Conservation (phyloP, 1,140 invertebrate genomes). For the Littorina saxatilis region DNA sequence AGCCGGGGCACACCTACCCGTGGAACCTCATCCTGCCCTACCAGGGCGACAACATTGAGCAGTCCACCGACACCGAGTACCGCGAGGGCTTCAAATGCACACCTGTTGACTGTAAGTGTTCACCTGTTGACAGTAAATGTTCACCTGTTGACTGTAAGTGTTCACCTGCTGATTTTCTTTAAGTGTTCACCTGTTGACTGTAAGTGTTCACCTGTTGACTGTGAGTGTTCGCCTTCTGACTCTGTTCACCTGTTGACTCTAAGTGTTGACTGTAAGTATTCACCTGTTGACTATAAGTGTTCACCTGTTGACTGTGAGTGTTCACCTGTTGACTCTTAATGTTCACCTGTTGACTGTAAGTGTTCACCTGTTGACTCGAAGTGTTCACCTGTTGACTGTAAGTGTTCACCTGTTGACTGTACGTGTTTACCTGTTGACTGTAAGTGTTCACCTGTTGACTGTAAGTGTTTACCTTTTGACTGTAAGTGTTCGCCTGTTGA, state of each 20-base stretch:
- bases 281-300: background rate
- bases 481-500: background rate
- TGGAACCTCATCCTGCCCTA: constrained; percentile 87
- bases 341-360: constrained; percentile 93
- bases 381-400: background rate
- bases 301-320: background rate
- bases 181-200: constrained; percentile 93
- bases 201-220: constrained; percentile 78
- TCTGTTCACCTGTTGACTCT: background rate
- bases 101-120: constrained; percentile 91
- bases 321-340: constrained; percentile 94
- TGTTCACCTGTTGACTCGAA: constrained; percentile 49
- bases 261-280: constrained; percentile 89
- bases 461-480: constrained; percentile 80
- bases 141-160: background rate
- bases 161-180: constrained; percentile 78
- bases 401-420: too few species aligned
- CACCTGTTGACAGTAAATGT: background rate
- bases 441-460: constrained; percentile 92
- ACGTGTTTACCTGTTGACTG: too few species aligned
- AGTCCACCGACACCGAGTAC: constrained; percentile 93
- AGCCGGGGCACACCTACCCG: constrained; percentile 90
- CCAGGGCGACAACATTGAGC: constrained; percentile 93
- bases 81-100: constrained; percentile 93
- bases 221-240: too few species aligned